Evolutionary conservation across 2,797 vertebrate genomes (phyloP).

Genomic region (Lepidocolaptes lacrymiger): DNA sequence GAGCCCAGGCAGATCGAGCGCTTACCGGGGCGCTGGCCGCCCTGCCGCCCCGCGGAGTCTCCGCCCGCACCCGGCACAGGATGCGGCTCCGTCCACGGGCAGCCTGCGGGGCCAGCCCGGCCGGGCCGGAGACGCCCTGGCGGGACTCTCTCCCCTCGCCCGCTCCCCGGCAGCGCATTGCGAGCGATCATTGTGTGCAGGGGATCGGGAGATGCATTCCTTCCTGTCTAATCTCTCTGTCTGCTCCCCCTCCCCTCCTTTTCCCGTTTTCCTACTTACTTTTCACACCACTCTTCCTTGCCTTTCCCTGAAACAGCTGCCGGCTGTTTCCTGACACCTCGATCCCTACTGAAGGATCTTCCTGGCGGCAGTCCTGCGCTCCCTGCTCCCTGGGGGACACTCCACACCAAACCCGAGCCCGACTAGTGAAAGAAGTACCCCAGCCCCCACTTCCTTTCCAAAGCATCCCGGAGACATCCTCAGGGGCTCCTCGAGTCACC

Average conservation of each 20-base stretch:
- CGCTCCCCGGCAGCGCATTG: background rate
- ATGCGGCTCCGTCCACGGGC: background rate
- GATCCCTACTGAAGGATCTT: constrained; percentile 37
- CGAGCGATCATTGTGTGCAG: background rate
- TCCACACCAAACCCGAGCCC: background rate
- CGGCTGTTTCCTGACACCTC: constrained; percentile 40
- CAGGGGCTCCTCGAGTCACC: constrained; percentile 46
- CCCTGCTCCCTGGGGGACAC: background rate
- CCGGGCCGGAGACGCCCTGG: background rate
- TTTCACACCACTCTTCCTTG: constrained; percentile 5
- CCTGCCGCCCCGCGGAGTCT: background rate
- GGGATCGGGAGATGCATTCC: background rate
- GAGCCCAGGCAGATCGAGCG: background rate
- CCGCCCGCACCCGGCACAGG: background rate
- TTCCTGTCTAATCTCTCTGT: background rate
- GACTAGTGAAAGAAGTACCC: constrained; percentile 18
- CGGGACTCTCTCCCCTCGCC: background rate
- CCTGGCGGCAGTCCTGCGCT: constrained; percentile 24
- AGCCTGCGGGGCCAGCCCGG: background rate
- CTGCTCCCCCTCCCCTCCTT: background rate
- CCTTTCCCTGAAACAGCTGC: constrained; percentile 26
- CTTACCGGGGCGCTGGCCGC: background rate
- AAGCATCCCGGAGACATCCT: constrained; percentile 37
- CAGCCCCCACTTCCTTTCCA: constrained; percentile 57
- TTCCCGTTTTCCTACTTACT: constrained; percentile 34